Conservation (phyloP, 2,888 invertebrate genomes). For the Agrotis puta region DNA sequence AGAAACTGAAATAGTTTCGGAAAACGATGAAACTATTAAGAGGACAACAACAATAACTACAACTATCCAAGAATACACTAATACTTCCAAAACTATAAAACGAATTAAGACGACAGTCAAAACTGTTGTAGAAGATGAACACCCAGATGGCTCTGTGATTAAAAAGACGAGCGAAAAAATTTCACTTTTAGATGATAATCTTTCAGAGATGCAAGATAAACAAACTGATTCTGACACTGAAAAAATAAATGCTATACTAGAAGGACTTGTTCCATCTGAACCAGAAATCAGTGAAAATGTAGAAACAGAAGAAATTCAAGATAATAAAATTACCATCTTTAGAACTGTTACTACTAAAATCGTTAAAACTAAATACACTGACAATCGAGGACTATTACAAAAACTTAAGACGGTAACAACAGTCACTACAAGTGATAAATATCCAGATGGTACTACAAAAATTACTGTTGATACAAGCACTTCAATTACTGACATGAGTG, state of each 20-base stretch:
- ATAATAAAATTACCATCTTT: slow-evolving; percentile 72
- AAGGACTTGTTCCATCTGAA: slow-evolving; percentile 63
- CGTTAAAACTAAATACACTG: slow-evolving; percentile 77
- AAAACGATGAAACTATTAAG: slow-evolving; percentile 76
- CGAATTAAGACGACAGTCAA: slow-evolving; percentile 80
- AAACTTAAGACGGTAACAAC: slow-evolving; percentile 81
- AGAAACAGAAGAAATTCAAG: slow-evolving; percentile 71
- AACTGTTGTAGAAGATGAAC: slow-evolving; percentile 82
- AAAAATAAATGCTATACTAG: slow-evolving; percentile 45
- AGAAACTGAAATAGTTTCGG: slow-evolving; percentile 73
- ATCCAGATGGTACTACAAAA: slow-evolving; percentile 78
- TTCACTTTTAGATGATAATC: slow-evolving; percentile 77
- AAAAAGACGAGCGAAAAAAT: slow-evolving; percentile 85
- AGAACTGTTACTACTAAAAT: slow-evolving; percentile 77
- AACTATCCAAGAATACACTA: slow-evolving; percentile 75
- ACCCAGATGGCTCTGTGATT: slow-evolving; percentile 83
- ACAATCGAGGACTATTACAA: slow-evolving; percentile 68
- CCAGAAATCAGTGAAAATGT: slow-evolving; percentile 70
- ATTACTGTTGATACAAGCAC: slow-evolving; percentile 72
- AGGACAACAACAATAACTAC: slow-evolving; percentile 81
- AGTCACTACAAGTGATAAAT: slow-evolving; percentile 81
- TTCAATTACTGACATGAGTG: slow-evolving; percentile 31
- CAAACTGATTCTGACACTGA: slow-evolving; percentile 23
- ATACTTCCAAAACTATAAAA: slow-evolving; percentile 53
- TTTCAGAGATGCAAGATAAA: slow-evolving; percentile 53